Evolutionary conservation across 1,140 invertebrate genomes (phyloP), one percentile per base, ranked within the genome.

Genomic region (Hirudo medicinalis): DNA sequence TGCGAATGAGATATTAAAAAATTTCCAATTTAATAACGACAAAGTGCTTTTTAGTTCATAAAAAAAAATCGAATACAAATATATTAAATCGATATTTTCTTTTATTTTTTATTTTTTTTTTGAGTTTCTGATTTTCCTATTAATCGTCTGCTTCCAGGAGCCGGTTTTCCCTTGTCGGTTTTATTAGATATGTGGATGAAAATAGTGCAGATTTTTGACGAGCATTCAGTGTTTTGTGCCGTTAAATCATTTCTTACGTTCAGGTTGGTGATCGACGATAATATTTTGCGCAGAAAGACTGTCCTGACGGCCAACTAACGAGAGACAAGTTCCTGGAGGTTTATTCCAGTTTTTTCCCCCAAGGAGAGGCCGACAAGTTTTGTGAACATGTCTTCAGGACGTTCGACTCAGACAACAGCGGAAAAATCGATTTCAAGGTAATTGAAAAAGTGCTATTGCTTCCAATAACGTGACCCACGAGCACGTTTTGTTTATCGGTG

Each of bases 261-360:
- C 40, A 68, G 29, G 20, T 36, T 68, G 9, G 17, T 54, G n/a
- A 70, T 29, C 49, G n/a, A 49, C 43, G 11, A 36, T 25, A 36
- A 43, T 68, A 13, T 32, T 22, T 40, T 72, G 94, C 89, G 75
- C 88, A 98, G 93, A 92, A 96, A 94, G 96, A 99, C 84, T 99
- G 95, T 85, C 96, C 96, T 20, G 95, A 96, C 82, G 96, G 95
- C 73, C 87, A 93, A 80, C 84, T 99, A 78, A 97, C 94, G 60
- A 93, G 94, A 69, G 91, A 92, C 71, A 98, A 99, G 85, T 99
- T 99, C 82, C 92, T 97, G 78, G 94, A 99, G 85, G 97, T 97
- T 89, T 99, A 99, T 86, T 96, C 84, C 53, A 83, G 85, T 76
- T 84, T 97, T 86, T 97, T 97, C 84, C 94, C 94, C 17, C 93